Conservation (phyloP, 1,140 invertebrate species). For the Coptotermes formosanus region DNA sequence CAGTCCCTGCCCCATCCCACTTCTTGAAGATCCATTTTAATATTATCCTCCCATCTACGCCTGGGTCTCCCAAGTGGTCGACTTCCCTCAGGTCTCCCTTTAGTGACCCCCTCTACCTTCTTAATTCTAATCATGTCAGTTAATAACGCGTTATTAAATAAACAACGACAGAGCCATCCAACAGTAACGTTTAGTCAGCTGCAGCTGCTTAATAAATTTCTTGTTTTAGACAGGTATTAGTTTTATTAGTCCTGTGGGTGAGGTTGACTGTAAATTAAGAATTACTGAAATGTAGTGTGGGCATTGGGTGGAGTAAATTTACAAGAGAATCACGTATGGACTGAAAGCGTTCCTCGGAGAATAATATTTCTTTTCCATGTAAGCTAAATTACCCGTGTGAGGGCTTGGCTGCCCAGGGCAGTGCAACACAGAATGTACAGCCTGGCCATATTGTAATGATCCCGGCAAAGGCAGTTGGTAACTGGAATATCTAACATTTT, state of each 20-base stretch:
- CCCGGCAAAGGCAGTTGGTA: too few relatives aligned
- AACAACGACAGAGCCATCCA: too few relatives aligned
- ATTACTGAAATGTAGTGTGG: neutral
- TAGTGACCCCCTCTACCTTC: too few relatives aligned
- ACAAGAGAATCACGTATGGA: neutral
- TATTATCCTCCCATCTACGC: too few relatives aligned
- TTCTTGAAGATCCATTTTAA: too few relatives aligned
- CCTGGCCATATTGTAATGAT: neutral
- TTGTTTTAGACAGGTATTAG: neutral
- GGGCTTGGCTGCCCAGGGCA: neutral
- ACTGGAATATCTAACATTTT: too few relatives aligned
- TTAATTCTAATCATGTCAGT: too few relatives aligned
- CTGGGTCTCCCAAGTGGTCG: too few relatives aligned
- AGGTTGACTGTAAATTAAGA: constrained; percentile 4
- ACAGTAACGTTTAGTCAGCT: too few relatives aligned
- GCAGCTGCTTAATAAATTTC: neutral
- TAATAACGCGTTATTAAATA: too few relatives aligned
- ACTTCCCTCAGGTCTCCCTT: too few relatives aligned
- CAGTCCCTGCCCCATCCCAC: too few relatives aligned
- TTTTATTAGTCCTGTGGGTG: neutral
- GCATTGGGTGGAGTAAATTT: neutral
- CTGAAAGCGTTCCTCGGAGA: neutral
- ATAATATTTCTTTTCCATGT: neutral
- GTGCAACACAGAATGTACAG: neutral
- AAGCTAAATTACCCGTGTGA: neutral